Conservation (phyloP, 1,140 invertebrate species). For the Diuraphis noxia region DNA sequence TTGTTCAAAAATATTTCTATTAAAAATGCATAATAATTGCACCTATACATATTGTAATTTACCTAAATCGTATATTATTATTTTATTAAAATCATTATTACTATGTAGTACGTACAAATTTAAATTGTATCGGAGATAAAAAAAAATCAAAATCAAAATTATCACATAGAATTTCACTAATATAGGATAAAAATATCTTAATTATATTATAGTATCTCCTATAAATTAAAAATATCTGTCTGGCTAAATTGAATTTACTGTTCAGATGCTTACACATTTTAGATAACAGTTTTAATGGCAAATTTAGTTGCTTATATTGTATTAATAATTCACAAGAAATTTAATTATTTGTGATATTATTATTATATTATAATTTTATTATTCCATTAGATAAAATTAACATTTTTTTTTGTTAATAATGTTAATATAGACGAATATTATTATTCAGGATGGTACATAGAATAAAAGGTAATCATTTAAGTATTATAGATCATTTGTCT, state of each 20-base stretch:
- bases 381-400: neutral
- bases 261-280: neutral
- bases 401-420: neutral
- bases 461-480: neutral
- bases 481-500: neutral
- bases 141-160: neutral
- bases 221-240: neutral
- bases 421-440: neutral
- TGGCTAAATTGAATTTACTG: neutral
- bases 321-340: neutral
- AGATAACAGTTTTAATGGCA: neutral
- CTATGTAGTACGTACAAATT: neutral
- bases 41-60: neutral
- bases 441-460: neutral
- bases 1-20: neutral
- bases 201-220: neutral
- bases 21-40: neutral
- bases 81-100: neutral
- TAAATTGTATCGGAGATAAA: neutral
- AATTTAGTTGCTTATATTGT: neutral
- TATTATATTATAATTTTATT: neutral
- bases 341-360: neutral
- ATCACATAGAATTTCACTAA: neutral
- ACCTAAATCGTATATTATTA: neutral
- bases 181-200: neutral